Base-by-base conservation (phyloP, 2,113 vertebrate species). In the Amblyopsis rosae region DNA sequence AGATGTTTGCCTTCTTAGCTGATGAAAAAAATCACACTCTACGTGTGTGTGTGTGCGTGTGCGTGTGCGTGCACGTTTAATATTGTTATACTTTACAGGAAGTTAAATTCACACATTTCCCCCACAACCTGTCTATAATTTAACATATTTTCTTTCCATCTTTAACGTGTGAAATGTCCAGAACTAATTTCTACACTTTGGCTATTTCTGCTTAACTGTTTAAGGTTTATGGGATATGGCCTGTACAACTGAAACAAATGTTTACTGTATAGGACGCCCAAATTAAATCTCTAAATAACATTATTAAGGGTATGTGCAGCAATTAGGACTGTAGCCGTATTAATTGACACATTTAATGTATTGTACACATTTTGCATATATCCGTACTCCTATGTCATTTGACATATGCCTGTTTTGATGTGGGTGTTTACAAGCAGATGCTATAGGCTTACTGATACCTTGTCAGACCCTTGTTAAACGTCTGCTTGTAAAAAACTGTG, bases 1-100 rank as follows among this genome's bases (percentile, higher is more conserved):
- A 77, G 16, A 67, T 70, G 61, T 71, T 51, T 51, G 49, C 70
- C 56, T 63, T 75, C 66, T 73, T 60, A 70, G 59, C 60, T 58
- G 60, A 47, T 45, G 15, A 69, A 70, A 77, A 76, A 77, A 73
- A 67, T 69, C 35, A 17, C 33, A 16, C 62, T 33, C 11, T 32
- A 6, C 8, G 15, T 48, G 19, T 13, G 46, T 54, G 53, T 58
- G 63, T 65, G 65, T 8, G 6, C 32, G 48, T 3, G 53, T 49
- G 41, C n/a, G 16, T 62, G 15, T 26, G 4, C 11, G 33, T 55
- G 3, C 47, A 13, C 55, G 48, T 65, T 3, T 35, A 35, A 33
- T 55, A 53, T 13, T 45, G 10, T 19, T 48, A 12, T n/a, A 48
- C 46, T 32, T 72, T 69, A 1, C 60, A 61, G 41, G 6, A 51